Evolutionary conservation across 1,140 invertebrate genomes (phyloP), one percentile per base, ranked within the genome.

Genomic region (Caenorhabditis remanei): DNA sequence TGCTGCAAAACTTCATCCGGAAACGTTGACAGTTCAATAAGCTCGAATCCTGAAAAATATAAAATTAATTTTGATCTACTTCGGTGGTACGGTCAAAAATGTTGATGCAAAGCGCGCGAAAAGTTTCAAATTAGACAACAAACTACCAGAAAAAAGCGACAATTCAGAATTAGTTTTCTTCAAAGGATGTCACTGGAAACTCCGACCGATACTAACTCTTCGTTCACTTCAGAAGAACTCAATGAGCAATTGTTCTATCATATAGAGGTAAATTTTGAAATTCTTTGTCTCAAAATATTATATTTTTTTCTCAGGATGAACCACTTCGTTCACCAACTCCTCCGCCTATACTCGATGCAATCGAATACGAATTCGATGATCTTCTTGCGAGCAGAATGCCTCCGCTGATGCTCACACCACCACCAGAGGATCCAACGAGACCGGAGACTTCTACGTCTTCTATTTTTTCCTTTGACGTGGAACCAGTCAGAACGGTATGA

Each of bases 31-130:
- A 89, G 46, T 58, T 86, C 84, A 2, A 83, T 88, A 71, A 89
- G 53, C 43, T 89, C 88, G 55, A 89, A 89, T 40, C 88, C 88
- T 89, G 48, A 61, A 88, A 88, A 43, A 8, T 89, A 16, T 41
- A 19, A 84, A 13, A 67, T 24, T 85, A 84, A 9, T 43, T 85
- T 63, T 67, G 41, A 85, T 24, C 48, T 63, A 19, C 32, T 55
- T 55, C 46, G 40, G 43, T 53, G 55, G 46, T 87, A 48, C 41
- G 0, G 11, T 19, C 13, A 14, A 32, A n/a, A 9, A 32, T 46
- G 14, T 11, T 32, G n/a, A 32, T 32, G 32, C 32, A 32, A 32
- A 0, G 32, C 32, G 19, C 19, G 61, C 24, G 61, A 58, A 21
- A 9, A 1, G 56, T 19, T 21, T 21, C 5, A n/a, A 16, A 58